These are phyloP conservation scores for Dasypus novemcinctus DNA, from an alignment of 2,113 vertebrate species.

Conservation along the genomic window DNA sequence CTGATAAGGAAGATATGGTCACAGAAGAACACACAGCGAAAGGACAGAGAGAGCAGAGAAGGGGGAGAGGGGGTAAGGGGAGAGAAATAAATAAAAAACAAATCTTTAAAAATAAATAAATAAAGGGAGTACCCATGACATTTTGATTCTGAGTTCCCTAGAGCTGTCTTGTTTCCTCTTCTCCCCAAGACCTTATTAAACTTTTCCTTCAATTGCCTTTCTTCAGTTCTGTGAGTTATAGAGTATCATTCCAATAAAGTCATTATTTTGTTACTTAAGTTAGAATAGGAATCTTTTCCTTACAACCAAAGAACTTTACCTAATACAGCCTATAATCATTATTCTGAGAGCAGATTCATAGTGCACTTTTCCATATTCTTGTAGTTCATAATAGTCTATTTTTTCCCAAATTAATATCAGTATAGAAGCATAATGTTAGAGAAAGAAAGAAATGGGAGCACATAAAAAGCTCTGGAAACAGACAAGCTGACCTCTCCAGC, in stretches of 20 bases:
- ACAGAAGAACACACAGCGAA: no score
- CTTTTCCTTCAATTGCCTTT: not conserved
- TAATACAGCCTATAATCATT: not conserved
- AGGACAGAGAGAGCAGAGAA: no score
- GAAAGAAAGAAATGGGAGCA: not conserved
- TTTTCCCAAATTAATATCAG: not conserved
- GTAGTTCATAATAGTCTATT: not conserved
- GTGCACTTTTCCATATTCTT: not conserved
- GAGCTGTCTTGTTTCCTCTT: not conserved
- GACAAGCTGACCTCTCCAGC: conserved; percentile 83
- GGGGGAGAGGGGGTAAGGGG: no score
- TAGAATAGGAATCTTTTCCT: not conserved
- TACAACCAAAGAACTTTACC: not conserved
- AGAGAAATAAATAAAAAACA: no score
- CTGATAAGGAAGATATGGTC: no score
- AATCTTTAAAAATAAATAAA: no score
- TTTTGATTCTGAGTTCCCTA: not conserved
- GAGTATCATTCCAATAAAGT: not conserved
- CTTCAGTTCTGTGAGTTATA: not conserved
- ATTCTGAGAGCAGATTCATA: not conserved
- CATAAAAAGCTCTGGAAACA: not conserved
- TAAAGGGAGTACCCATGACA: no score
- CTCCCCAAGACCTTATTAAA: not conserved
- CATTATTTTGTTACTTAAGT: not conserved
- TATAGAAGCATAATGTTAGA: not conserved